phyloP scores from a whole-genome alignment of 2,113 vertebrate genomes.

The Calyptomena viridis region DNA sequence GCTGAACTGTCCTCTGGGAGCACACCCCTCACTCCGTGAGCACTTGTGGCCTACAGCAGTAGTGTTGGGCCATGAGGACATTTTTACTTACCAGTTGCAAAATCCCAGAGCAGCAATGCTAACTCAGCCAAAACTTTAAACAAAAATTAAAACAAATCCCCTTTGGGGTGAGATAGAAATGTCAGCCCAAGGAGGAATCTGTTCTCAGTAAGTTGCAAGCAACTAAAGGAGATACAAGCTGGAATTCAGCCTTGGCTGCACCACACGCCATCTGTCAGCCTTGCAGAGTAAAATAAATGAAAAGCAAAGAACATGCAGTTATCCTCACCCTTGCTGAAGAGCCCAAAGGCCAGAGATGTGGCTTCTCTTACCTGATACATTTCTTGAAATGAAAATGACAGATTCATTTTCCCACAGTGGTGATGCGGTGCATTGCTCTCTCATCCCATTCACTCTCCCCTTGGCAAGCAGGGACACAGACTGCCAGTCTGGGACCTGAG shows the following conservation, averaged over 20 bases:
- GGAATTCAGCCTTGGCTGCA: constrained; percentile 42
- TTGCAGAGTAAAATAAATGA: neutral
- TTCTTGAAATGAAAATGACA: neutral
- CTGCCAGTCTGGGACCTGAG: neutral
- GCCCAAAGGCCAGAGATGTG: neutral
- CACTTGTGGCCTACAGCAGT: neutral
- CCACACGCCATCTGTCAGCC: constrained; percentile 50
- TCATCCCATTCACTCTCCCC: neutral
- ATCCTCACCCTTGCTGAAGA: neutral
- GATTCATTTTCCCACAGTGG: neutral
- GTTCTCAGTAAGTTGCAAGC: constrained; percentile 12
- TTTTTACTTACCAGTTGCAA: neutral
- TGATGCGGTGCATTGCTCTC: accelerated
- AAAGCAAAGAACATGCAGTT: neutral
- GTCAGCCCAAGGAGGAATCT: constrained; percentile 52
- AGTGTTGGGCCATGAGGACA: neutral
- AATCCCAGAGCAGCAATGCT: neutral
- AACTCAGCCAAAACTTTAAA: constrained; percentile 14
- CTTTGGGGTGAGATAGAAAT: constrained; percentile 49
- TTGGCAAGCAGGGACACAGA: neutral
- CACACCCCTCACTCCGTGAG: neutral
- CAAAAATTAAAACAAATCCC: constrained; percentile 33
- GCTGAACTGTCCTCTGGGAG: neutral
- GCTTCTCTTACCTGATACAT: neutral
- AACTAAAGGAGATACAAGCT: neutral